Base-by-base conservation (phyloP, 2,888 invertebrate genomes). In the Hyppa rectilinea region DNA sequence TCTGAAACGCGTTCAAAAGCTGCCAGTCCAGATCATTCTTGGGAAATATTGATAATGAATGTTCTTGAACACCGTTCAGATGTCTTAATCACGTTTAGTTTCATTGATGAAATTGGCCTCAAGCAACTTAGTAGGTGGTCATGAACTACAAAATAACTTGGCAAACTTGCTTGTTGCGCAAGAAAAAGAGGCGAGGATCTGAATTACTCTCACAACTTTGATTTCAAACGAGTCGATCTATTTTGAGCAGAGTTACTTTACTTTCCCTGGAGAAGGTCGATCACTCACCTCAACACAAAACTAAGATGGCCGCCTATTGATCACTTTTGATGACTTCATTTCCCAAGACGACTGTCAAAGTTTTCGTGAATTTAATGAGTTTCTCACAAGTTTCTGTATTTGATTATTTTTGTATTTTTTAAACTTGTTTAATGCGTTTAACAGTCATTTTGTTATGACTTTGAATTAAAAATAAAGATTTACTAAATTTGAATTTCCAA, bases 291-390 rank as follows among this genome's bases (percentile, higher is more conserved):
- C 36, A 56, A 68, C 40, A 47, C 45, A 61, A 40, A 78, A 67
- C 78, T 72, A 66, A 77, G 55, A 75, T 70, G 76, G 53, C 55
- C n/a, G 59, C 31, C 49, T 65, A 78, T 69, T 75, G 71, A 78
- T 78, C 66, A 64, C 47, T 59, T 75, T 70, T 61, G 81, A 80
- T 80, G 76, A 26, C 55, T 61, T 60, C 29, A 71, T 75, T 70
- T 67, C 80, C 80, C 80, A 47, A 10, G 70, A 61, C 76, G 49
- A 52, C 45, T 45, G 60, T 34, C 38, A 64, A 80, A 76, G 61
- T 80, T 80, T 75, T 61, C 61, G 23, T 49, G 52, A 74, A 75
- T 68, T 78, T 74, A 36, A 78, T 61, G 49, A 78, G 59, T 79
- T 73, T 66, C 34, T 40, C 34, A 40, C 34, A 49, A 66, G 49